Evolutionary conservation across 2,797 vertebrate genomes (phyloP).

Genomic region (Sebastes hubbsi): DNA sequence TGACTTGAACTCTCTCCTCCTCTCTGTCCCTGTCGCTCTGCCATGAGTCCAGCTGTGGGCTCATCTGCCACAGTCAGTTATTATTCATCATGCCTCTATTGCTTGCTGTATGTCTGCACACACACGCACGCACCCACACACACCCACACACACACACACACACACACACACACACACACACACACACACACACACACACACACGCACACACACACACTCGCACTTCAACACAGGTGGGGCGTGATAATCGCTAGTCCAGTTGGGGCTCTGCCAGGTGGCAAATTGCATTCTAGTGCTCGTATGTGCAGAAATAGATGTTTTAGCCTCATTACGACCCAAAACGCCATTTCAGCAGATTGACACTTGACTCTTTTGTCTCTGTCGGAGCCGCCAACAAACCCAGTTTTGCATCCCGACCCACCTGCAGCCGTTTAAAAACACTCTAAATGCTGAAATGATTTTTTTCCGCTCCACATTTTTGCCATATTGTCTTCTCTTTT

Average conservation of each 20-base stretch:
- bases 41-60: slow-evolving; percentile 63
- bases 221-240: neutral
- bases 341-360: neutral
- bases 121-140: neutral
- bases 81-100: slow-evolving; percentile 38
- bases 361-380: neutral
- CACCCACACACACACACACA: slow-evolving; percentile 6
- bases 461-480: slow-evolving; percentile 24
- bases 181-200: neutral
- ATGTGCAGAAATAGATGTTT: slow-evolving; percentile 11
- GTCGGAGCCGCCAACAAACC: neutral
- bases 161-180: slow-evolving; percentile 10
- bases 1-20: slow-evolving; percentile 19
- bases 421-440: slow-evolving; percentile 5
- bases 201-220: neutral
- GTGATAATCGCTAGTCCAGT: slow-evolving; percentile 29
- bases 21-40: slow-evolving; percentile 10
- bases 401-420: neutral
- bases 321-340: slow-evolving; percentile 8
- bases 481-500: slow-evolving; percentile 32
- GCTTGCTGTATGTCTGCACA: neutral
- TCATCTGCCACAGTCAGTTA: slow-evolving; percentile 59
- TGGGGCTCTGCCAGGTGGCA: slow-evolving; percentile 42
- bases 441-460: neutral
- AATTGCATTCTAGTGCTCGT: neutral